These are phyloP conservation scores for Apamea epomidion DNA, from an alignment of 2,888 invertebrate genomes.

Conservation along the genomic window DNA sequence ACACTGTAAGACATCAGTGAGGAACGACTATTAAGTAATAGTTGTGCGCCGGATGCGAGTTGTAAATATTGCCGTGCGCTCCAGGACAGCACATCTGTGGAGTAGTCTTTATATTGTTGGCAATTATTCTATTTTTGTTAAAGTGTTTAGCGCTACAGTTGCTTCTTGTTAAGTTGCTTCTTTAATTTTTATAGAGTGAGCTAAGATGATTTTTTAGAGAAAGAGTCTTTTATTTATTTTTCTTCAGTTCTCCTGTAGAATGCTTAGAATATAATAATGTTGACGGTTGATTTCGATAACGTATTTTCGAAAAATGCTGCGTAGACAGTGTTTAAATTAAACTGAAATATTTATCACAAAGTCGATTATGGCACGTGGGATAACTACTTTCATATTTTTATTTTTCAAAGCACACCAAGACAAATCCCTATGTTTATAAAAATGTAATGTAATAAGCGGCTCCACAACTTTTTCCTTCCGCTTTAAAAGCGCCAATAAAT, in stretches of 20 bases:
- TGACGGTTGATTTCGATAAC: no score
- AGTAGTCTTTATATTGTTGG: slow-evolving; percentile 58
- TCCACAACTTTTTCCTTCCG: slow-evolving; percentile 81
- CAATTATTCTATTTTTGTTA: neutral
- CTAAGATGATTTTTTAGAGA: neutral
- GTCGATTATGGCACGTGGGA: no score
- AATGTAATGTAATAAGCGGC: slow-evolving; percentile 53
- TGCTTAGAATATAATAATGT: no score
- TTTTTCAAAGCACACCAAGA: no score
- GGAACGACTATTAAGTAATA: slow-evolving; percentile 88
- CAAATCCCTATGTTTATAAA: no score
- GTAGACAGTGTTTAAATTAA: no score
- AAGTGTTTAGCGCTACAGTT: neutral
- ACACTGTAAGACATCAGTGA: slow-evolving; percentile 68
- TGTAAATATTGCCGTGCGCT: slow-evolving; percentile 83
- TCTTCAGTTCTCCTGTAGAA: no score
- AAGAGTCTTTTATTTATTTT: no score
- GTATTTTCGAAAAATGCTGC: no score
- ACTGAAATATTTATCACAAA: no score
- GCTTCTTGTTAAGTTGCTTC: neutral
- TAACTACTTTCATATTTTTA: no score
- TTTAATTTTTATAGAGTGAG: neutral
- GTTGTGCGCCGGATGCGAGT: slow-evolving; percentile 86
- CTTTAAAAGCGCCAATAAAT: slow-evolving; percentile 88
- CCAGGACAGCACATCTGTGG: slow-evolving; percentile 64